These are phyloP conservation scores for Corythoichthys intestinalis DNA, from an alignment of 2,113 vertebrate genomes.

Conservation along the genomic window DNA sequence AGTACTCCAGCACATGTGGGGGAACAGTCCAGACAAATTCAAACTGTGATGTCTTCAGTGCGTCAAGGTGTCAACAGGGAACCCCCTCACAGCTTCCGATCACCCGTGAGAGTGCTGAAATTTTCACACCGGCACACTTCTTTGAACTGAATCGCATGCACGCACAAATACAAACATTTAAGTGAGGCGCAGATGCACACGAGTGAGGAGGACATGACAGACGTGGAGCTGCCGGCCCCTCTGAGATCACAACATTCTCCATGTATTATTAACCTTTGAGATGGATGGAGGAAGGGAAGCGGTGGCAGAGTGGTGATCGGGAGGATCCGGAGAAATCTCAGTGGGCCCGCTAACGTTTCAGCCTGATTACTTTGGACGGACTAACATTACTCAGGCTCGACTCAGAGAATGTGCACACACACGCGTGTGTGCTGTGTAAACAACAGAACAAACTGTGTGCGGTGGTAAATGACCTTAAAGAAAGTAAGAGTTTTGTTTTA, in stretches of 20 bases:
- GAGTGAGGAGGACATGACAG: conserved; percentile 42
- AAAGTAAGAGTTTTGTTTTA: background rate
- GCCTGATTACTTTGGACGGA: conserved; percentile 23
- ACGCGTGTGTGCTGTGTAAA: background rate
- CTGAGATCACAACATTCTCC: conserved; percentile 49
- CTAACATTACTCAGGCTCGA: conserved; percentile 4
- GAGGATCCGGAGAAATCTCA: conserved; percentile 21
- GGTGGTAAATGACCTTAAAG: background rate
- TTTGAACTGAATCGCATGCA: conserved; percentile 26
- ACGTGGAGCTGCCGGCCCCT: conserved; percentile 45
- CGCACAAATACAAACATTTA: conserved; percentile 25
- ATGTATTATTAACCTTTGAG: conserved; percentile 47
- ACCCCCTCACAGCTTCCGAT: background rate
- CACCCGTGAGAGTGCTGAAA: conserved; percentile 10
- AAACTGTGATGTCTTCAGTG: conserved; percentile 25
- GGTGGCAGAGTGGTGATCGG: conserved; percentile 24
- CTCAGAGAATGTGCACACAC: background rate
- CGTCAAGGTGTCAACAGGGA: conserved; percentile 33
- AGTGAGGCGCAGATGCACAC: conserved; percentile 17
- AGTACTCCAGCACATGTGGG: background rate
- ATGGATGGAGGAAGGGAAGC: conserved; percentile 47
- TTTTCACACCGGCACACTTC: conserved; percentile 26
- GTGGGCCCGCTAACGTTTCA: conserved; percentile 16
- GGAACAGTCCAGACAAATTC: conserved; percentile 3
- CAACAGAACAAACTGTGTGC: background rate